Evolutionary conservation across 2,888 invertebrate genomes (phyloP).

Genomic region (Yponomeuta malinellus): DNA sequence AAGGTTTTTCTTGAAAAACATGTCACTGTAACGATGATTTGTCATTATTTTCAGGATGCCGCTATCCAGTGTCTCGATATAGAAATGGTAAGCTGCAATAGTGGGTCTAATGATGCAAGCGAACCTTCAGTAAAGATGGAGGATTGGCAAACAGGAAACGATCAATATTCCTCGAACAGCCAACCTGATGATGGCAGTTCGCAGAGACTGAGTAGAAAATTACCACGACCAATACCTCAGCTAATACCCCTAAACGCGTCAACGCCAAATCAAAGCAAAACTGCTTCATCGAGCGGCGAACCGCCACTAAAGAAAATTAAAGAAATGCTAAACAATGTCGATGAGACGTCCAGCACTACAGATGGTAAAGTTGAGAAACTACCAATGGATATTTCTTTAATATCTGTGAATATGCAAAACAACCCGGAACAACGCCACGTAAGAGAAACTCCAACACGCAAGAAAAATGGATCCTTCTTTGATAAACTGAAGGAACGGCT

Average conservation of each 20-base stretch:
- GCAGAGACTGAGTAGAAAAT: conserved; percentile 50
- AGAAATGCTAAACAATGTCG: conserved; percentile 27
- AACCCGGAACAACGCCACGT: conserved; percentile 21
- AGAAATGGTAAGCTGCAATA: conserved; percentile 58
- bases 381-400: conserved; percentile 45
- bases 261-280: conserved; percentile 56
- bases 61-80: conserved; percentile 54
- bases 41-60: conserved; percentile 52
- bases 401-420: conserved; percentile 37
- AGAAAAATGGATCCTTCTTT: conserved; percentile 87
- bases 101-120: conserved; percentile 60
- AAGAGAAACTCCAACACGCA: conserved; percentile 54
- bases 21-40: background rate
- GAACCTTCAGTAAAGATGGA: conserved; percentile 36
- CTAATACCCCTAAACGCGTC: conserved; percentile 81
- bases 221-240: conserved; percentile 82
- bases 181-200: conserved; percentile 44
- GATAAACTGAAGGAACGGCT: conserved; percentile 87
- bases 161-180: conserved; percentile 25
- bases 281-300: conserved; percentile 46
- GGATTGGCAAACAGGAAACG: conserved; percentile 28
- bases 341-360: conserved; percentile 26
- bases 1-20: too few relatives aligned
- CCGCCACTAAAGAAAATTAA: conserved; percentile 63
- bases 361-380: conserved; percentile 36